Evolutionary conservation across 2,797 vertebrate genomes (phyloP).

Genomic region (Tympanoctomys barrerae): DNA sequence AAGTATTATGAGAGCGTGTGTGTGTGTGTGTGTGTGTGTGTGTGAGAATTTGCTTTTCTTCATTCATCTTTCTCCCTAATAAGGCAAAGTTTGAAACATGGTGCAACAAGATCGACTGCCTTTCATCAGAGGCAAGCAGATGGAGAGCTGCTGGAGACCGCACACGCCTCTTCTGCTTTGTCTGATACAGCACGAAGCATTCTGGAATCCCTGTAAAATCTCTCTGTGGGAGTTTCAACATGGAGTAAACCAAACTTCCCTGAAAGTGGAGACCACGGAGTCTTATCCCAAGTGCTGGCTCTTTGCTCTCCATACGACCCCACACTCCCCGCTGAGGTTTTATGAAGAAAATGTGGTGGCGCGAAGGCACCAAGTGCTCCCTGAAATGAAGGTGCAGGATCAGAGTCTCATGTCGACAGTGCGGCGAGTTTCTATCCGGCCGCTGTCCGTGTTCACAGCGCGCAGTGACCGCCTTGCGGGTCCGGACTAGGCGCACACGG

Average conservation of each 20-base stretch:
- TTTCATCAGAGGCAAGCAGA: not conserved
- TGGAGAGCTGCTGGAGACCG: not conserved
- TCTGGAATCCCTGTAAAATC: not conserved
- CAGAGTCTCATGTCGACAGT: too few relatives aligned
- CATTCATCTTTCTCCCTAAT: not conserved
- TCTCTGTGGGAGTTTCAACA: not conserved
- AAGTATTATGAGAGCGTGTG: too few relatives aligned
- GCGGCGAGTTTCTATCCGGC: not conserved
- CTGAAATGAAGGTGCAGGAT: too few relatives aligned
- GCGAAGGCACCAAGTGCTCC: not conserved
- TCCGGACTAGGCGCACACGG: not conserved
- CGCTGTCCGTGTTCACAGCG: not conserved
- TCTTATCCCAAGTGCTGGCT: too few relatives aligned
- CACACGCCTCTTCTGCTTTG: not conserved
- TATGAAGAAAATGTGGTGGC: not conserved
- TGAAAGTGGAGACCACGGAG: accelerated
- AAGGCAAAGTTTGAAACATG: too few relatives aligned
- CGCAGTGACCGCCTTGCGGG: not conserved
- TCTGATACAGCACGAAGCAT: not conserved
- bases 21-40: too few relatives aligned
- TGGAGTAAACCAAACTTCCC: not conserved
- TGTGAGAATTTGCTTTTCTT: too few relatives aligned
- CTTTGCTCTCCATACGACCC: not conserved
- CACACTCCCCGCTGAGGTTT: not conserved
- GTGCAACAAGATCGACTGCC: not conserved